These are phyloP conservation scores for Hephaestus fuliginosus DNA, from an alignment of 2,797 vertebrate species.

Conservation along the genomic window DNA sequence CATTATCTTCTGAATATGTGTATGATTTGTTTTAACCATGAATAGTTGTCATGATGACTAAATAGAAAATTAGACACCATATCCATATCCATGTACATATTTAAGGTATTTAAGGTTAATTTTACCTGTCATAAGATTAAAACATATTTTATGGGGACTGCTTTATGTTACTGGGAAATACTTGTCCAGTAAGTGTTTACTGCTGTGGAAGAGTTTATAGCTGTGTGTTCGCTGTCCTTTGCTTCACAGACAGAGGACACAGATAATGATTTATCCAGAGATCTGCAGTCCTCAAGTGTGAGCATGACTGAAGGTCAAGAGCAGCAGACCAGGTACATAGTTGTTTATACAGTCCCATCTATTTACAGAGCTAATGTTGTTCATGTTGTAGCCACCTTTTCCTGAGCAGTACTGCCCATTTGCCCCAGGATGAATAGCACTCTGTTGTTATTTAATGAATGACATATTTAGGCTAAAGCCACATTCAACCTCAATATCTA, in stretches of 20 bases:
- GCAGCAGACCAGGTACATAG: constrained; percentile 56
- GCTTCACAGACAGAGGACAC: constrained; percentile 37
- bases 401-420: background rate
- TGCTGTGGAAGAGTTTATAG: background rate
- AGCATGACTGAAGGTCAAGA: constrained; percentile 40
- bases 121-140: background rate
- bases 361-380: background rate
- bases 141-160: background rate
- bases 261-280: constrained; percentile 15
- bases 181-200: background rate
- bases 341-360: background rate
- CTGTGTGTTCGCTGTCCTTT: background rate
- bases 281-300: constrained; percentile 8
- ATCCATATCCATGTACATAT: background rate
- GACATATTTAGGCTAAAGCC: background rate
- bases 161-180: background rate
- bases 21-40: background rate
- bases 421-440: background rate
- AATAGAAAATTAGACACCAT: background rate
- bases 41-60: background rate
- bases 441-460: background rate
- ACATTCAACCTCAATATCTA: background rate
- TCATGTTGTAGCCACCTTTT: background rate
- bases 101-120: too few species aligned
- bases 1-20: background rate